Percentiles rank a stretch among this genome's conserved stretches.
These are phyloP conservation scores for Plebejus anna DNA, from an alignment of 2,888 invertebrate genomes.

Conservation along the genomic window DNA sequence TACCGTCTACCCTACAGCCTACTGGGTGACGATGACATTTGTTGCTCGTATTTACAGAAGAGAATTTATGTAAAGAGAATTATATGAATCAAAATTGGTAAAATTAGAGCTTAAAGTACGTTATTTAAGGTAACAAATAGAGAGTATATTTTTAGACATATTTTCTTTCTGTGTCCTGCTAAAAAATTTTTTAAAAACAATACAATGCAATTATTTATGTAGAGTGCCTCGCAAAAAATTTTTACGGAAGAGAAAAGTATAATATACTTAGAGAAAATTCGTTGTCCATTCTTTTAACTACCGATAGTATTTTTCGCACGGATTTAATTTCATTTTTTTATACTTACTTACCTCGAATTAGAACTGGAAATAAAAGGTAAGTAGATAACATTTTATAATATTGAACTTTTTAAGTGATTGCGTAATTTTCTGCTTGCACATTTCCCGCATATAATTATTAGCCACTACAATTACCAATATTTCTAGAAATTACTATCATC, in stretches of 20 bases:
- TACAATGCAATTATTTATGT: too few species aligned
- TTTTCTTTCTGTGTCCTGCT: too few species aligned
- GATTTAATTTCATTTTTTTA: background rate
- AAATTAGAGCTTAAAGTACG: too few species aligned
- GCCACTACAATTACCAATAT: background rate
- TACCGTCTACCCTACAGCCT: constrained; percentile 26
- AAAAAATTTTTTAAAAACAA: background rate
- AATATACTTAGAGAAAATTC: too few species aligned
- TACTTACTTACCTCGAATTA: too few species aligned
- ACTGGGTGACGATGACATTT: background rate
- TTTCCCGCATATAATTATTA: background rate
- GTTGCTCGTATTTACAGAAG: background rate
- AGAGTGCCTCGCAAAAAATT: too few species aligned
- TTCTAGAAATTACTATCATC: background rate
- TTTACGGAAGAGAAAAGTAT: too few species aligned
- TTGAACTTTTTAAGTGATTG: background rate
- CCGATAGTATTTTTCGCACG: background rate
- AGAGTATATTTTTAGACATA: too few species aligned
- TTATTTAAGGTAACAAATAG: background rate
- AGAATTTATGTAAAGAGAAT: background rate
- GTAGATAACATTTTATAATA: background rate
- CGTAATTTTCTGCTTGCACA: background rate
- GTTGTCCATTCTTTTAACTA: too few species aligned
- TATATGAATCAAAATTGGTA: background rate
- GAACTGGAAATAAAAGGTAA: background rate